A percentile compares a stretch with the other conserved stretches of the same genome.
Evolutionary conservation across 2,797 vertebrate genomes (phyloP).

Genomic region (Emydoidea blandingii): DNA sequence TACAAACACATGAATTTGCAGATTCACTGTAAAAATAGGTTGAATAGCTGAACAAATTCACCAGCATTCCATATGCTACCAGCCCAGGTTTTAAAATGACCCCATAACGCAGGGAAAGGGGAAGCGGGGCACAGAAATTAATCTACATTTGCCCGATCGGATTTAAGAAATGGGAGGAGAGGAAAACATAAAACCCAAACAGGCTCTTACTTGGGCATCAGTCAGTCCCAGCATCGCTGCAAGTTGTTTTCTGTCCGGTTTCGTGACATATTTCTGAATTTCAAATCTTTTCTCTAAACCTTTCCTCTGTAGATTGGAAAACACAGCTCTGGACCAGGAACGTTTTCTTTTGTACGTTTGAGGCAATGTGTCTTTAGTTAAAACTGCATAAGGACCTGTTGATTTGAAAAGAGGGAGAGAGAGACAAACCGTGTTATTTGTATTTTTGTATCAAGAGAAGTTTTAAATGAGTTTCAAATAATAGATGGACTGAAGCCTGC

Average conservation of each 20-base stretch:
- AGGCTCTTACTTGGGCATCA: constrained; percentile 91
- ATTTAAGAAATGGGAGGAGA: not conserved
- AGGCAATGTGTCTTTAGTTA: constrained; percentile 98
- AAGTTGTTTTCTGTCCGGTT: constrained; percentile 97
- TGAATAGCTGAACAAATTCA: not conserved
- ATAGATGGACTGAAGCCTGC: fast-evolving
- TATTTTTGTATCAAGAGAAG: not conserved
- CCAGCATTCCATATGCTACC: fast-evolving
- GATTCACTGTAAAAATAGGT: not conserved
- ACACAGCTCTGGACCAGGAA: constrained; percentile 97
- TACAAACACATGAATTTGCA: not conserved
- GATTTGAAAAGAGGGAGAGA: not conserved
- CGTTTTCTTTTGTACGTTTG: constrained; percentile 98
- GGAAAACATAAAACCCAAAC: not conserved
- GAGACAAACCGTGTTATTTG: fast-evolving
- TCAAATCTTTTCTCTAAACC: constrained; percentile 98
- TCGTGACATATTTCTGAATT: constrained; percentile 99
- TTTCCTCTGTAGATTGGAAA: constrained; percentile 98
- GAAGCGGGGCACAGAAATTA: not conserved
- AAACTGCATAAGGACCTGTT: constrained; percentile 95
- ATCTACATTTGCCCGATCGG: not conserved
- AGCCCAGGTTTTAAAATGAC: not conserved
- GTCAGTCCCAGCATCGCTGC: constrained; percentile 98
- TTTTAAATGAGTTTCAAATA: not conserved
- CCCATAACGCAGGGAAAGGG: not conserved